Evolutionary conservation across 2,113 vertebrate species (phyloP), one percentile per base, ranked within the genome.

Genomic region (Psephotus haematonotus): DNA sequence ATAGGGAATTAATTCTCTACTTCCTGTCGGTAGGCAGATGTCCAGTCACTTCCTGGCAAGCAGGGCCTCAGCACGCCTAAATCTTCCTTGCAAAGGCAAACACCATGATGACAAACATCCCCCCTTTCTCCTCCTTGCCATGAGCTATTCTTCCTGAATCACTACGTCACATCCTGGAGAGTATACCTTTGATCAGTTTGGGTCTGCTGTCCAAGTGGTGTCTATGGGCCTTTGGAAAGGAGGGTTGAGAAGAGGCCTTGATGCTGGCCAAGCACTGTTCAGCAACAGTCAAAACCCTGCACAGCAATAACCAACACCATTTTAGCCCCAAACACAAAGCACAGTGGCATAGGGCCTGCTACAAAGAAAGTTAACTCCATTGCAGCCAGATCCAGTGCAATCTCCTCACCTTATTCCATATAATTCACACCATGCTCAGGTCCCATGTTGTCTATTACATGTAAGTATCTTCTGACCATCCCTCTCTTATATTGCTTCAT

Each of bases 151-250:
- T 47, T 60, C 28, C 67, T 75, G 65, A 57, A 20, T 24, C 11
- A 78, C 2, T 0, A 47, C 1, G 3, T 4, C 27, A 11, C 1
- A 0, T 41, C n/a, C 2, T 24, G 8, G 10, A 46, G 27, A 65
- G 9, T 8, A 52, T 17, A 11, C 12, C 10, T 69, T 65, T 69
- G 33, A 28, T 23, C 49, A 65, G 4, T 31, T 9, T 46, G 19
- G 17, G 35, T 23, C 14, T 2, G 1, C 17, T 2, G 2, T n/a
- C 14, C 53, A 46, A 43, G 22, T 0, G 0, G 5, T 35, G 35
- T 20, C 19, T 46, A 20, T 0, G 1, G 19, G 12, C 18, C 4
- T 68, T 71, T 57, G 19, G 4, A 3, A 1, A 2, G 6, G 1
- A 9, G 7, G 3, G 9, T 5, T 18, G 6, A 68, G 18, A 86